Conservation (phyloP, 1,140 invertebrate genomes). For the Caerostris extrusa region DNA sequence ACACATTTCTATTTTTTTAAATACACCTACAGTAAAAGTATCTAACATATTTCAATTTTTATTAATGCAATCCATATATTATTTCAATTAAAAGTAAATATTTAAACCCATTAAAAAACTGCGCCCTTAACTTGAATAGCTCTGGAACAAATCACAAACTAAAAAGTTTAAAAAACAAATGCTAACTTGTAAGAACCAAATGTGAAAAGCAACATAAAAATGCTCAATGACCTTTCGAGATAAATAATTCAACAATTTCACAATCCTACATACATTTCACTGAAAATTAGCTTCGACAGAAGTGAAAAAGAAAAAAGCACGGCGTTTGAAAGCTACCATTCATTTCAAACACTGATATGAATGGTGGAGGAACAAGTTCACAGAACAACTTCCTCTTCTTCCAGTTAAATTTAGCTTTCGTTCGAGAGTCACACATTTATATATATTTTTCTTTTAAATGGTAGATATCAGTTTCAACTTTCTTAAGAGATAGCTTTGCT, state of each 20-base stretch:
- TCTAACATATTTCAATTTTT: no score
- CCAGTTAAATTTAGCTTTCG: not conserved
- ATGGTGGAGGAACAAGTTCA: not conserved
- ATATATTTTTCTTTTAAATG: not conserved
- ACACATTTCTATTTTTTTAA: no score
- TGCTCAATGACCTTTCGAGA: not conserved
- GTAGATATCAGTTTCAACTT: conserved; percentile 25
- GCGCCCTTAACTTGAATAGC: no score
- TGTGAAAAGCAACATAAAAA: not conserved
- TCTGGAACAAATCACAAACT: no score
- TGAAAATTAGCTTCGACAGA: not conserved
- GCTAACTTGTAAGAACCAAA: not conserved
- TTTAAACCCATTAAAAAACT: no score
- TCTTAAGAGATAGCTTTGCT: not conserved
- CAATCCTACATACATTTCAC: not conserved
- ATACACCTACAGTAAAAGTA: no score
- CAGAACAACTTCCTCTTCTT: not conserved
- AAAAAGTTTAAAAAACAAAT: no score
- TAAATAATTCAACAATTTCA: not conserved
- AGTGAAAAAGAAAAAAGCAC: not conserved
- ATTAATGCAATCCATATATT: no score
- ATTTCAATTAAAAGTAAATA: no score
- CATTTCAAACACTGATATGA: not conserved
- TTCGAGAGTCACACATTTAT: not conserved
- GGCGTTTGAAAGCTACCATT: not conserved